Evolutionary conservation across 2,888 invertebrate species (phyloP).

Genomic region (Reticulitermes lucifugus): DNA sequence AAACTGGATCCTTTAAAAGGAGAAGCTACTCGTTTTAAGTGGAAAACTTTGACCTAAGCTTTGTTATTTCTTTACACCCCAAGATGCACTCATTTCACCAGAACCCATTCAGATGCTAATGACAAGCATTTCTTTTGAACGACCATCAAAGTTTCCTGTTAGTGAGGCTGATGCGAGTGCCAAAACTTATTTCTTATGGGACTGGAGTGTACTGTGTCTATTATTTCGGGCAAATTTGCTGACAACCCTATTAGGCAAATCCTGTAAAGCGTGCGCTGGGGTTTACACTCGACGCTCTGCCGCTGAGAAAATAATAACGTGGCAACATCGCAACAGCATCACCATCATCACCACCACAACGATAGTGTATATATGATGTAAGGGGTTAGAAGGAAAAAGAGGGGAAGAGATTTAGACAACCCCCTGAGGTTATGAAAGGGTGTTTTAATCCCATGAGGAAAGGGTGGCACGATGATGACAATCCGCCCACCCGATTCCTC

Average conservation of each 20-base stretch:
- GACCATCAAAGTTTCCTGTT: too few relatives aligned
- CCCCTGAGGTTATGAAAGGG: conserved; percentile 39
- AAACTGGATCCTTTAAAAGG: conserved; percentile 26
- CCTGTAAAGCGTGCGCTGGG: conserved; percentile 45
- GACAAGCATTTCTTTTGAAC: neutral
- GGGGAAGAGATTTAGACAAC: conserved; percentile 39
- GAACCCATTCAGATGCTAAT: neutral
- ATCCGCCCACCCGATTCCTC: conserved; percentile 20
- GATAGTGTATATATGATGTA: conserved; percentile 39
- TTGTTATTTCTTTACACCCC: neutral
- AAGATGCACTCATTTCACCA: neutral
- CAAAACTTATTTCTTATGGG: too few relatives aligned
- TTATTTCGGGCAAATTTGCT: conserved; percentile 53
- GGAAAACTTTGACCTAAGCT: conserved; percentile 16
- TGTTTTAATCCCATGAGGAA: conserved; percentile 41
- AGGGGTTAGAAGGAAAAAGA: conserved; percentile 36
- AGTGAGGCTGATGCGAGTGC: too few relatives aligned
- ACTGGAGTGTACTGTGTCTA: conserved; percentile 27
- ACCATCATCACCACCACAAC: neutral
- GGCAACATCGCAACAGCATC: conserved; percentile 40
- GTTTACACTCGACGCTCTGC: neutral
- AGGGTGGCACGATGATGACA: conserved; percentile 37
- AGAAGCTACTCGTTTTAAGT: neutral
- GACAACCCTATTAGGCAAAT: conserved; percentile 53
- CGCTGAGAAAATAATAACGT: conserved; percentile 39